Percentiles rank a stretch among this genome's conserved stretches.
Conservation (phyloP, 2,797 vertebrate species). For the Lepilemur septentrionalis region DNA sequence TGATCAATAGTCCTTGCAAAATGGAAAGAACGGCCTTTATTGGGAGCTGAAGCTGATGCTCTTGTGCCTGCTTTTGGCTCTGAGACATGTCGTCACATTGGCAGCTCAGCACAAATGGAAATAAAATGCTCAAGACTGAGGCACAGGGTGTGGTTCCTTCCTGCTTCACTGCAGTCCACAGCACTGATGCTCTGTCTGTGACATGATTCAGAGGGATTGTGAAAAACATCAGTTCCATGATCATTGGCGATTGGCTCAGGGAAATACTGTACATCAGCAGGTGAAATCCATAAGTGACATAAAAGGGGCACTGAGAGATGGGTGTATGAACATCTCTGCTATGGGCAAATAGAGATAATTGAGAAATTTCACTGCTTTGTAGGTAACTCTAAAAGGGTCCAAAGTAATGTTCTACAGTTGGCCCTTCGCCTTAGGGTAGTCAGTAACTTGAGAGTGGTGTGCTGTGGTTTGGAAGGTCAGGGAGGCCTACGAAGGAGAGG, state of each 20-base stretch:
- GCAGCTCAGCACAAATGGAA: neutral
- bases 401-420: neutral
- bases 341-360: neutral
- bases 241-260: neutral
- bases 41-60: neutral
- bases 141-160: neutral
- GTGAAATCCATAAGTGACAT: neutral
- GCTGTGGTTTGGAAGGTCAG: neutral
- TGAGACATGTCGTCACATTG: neutral
- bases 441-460: neutral
- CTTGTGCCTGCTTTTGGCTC: neutral
- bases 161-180: neutral
- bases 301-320: neutral
- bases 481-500: neutral
- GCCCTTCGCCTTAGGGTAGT: neutral
- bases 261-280: neutral
- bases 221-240: neutral
- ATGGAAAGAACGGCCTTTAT: neutral
- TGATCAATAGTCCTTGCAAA: neutral
- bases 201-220: neutral
- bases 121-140: neutral
- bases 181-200: neutral
- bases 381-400: neutral
- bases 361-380: neutral
- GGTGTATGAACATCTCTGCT: neutral